phyloP scores from a whole-genome alignment of 2,113 vertebrate genomes.

The Phoxinus phoxinus region DNA sequence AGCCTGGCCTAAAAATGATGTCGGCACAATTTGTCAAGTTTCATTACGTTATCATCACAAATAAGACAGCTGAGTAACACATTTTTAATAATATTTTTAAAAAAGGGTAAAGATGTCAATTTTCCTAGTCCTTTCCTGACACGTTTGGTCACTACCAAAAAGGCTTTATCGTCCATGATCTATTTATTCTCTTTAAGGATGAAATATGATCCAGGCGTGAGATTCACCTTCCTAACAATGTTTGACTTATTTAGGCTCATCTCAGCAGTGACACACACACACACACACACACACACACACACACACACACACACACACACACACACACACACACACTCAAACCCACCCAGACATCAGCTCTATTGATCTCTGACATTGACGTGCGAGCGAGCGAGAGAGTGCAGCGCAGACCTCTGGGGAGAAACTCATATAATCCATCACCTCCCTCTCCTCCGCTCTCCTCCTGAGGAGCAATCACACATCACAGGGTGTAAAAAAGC shows the following conservation, averaged over 20 bases:
- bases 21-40: too few species aligned
- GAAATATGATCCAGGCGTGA: not conserved
- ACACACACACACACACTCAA: not conserved
- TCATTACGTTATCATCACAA: too few species aligned
- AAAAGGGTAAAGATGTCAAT: too few species aligned
- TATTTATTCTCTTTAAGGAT: not conserved
- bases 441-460: slow-evolving; percentile 20
- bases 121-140: too few species aligned
- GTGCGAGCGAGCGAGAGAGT: slow-evolving; percentile 16
- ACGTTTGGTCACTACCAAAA: too few species aligned
- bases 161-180: too few species aligned
- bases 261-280: slow-evolving; percentile 14
- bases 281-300: not conserved
- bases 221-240: not conserved
- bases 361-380: slow-evolving; percentile 40
- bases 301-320: slow-evolving; percentile 5
- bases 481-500: slow-evolving; percentile 16
- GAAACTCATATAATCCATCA: slow-evolving; percentile 27
- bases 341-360: slow-evolving; percentile 18
- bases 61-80: too few species aligned
- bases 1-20: too few species aligned
- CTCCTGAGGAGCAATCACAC: slow-evolving; percentile 32
- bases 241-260: slow-evolving; percentile 24
- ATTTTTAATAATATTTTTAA: too few species aligned
- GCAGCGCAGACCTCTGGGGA: slow-evolving; percentile 22